Evolutionary conservation across 2,888 invertebrate genomes (phyloP).

Genomic region (Morpho helenor): DNA sequence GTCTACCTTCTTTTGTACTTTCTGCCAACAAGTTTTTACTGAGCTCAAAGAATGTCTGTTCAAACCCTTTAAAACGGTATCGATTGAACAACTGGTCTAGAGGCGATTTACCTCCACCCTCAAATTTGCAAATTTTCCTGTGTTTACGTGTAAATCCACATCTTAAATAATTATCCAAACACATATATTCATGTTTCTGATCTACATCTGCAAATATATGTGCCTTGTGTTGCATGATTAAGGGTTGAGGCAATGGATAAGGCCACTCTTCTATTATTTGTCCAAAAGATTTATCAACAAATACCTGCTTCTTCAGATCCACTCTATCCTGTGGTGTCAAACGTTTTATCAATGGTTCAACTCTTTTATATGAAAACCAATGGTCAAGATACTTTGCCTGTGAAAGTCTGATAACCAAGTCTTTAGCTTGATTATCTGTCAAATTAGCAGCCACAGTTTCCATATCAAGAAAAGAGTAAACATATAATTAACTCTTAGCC

Average conservation of each 20-base stretch:
- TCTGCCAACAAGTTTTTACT: constrained; percentile 39
- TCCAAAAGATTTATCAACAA: constrained; percentile 43
- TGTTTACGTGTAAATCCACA: background rate
- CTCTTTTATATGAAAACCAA: constrained; percentile 44
- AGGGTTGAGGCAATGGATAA: constrained; percentile 31
- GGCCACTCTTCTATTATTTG: constrained; percentile 38
- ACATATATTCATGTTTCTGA: constrained; percentile 20
- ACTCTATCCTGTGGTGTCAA: constrained; percentile 36
- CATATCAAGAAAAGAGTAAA: constrained; percentile 40
- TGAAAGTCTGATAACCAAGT: constrained; percentile 40
- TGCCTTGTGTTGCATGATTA: constrained; percentile 23
- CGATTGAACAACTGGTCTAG: constrained; percentile 50
- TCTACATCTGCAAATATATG: constrained; percentile 38
- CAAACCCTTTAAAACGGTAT: constrained; percentile 49
- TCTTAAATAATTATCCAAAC: too few relatives aligned
- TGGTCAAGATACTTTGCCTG: constrained; percentile 40
- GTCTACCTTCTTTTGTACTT: constrained; percentile 43
- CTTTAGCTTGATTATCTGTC: constrained; percentile 41
- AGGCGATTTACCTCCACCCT: constrained; percentile 27
- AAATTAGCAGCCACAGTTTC: constrained; percentile 41
- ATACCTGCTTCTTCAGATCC: constrained; percentile 43
- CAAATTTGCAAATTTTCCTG: background rate
- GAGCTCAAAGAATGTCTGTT: constrained; percentile 45
- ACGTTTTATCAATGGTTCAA: constrained; percentile 48
- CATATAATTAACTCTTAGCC: constrained; percentile 47